A percentile compares a stretch with the other conserved stretches of the same genome.
Conservation (phyloP, 2,113 vertebrate species). For the Taurulus bubalis region DNA sequence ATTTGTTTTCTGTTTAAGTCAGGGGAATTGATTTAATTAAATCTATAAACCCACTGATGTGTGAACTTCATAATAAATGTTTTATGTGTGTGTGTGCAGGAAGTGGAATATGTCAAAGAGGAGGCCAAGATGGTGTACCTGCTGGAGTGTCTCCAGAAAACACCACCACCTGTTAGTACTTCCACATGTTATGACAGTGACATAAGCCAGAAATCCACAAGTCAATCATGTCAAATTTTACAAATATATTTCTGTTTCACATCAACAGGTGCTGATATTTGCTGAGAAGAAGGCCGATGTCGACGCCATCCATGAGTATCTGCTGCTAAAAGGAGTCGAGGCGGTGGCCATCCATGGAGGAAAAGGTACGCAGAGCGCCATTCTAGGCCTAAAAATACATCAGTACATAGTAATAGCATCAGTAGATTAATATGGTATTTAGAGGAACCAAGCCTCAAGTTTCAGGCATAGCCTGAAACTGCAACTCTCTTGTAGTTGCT, state of each 20-base stretch:
- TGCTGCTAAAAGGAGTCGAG: conserved; percentile 96
- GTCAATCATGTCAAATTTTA: neutral
- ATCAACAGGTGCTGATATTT: conserved; percentile 93
- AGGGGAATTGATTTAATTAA: neutral
- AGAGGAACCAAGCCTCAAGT: neutral
- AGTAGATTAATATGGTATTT: neutral
- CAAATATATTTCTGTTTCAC: neutral
- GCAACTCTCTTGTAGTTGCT: conserved; percentile 43
- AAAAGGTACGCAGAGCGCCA: conserved; percentile 86
- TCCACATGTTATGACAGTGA: neutral
- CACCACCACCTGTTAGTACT: conserved; percentile 88
- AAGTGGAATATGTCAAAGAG: conserved; percentile 98
- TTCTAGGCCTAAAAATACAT: neutral
- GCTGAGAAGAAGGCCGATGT: conserved; percentile 99
- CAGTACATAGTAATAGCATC: neutral
- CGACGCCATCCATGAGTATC: conserved; percentile 96
- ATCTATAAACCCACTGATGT: neutral
- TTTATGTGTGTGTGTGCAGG: conserved; percentile 79
- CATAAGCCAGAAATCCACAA: neutral
- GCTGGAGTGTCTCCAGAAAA: conserved; percentile 97
- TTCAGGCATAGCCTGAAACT: neutral
- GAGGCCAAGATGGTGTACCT: conserved; percentile 99
- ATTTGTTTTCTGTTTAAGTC: neutral
- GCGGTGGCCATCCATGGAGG: conserved; percentile 98
- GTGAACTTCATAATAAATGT: neutral